Evolutionary conservation across 2,113 vertebrate species (phyloP).

Genomic region (Odontophorus gujanensis): DNA sequence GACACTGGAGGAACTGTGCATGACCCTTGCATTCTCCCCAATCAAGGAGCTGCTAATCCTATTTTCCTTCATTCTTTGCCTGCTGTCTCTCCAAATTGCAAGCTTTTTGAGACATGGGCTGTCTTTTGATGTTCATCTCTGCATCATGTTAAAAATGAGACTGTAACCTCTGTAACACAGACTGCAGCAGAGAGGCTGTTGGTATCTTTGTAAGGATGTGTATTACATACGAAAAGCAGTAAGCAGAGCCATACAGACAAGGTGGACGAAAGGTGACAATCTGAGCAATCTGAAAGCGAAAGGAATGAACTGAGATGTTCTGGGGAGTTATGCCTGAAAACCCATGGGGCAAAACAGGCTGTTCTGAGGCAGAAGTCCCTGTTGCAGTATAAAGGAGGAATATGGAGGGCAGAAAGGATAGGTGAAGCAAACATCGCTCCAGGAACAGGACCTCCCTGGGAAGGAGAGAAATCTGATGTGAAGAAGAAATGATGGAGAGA

Average conservation of each 20-base stretch:
- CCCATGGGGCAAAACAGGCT: not conserved
- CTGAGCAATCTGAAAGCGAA: not conserved
- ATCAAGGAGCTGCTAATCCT: not conserved
- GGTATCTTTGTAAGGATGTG: not conserved
- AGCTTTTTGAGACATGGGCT: not conserved
- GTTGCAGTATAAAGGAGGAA: not conserved
- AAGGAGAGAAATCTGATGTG: slow-evolving; percentile 1
- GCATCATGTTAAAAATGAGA: not conserved
- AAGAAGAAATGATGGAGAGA: not conserved
- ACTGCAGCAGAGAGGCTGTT: not conserved
- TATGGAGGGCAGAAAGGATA: not conserved
- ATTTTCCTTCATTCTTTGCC: not conserved
- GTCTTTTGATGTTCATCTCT: not conserved
- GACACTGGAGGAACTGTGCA: not conserved
- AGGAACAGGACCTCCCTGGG: not conserved
- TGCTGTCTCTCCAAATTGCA: not conserved
- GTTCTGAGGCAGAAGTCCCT: not conserved
- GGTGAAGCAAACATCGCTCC: not conserved
- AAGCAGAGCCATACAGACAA: not conserved
- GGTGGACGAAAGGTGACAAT: not conserved
- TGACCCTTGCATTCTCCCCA: not conserved
- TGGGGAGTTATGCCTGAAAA: not conserved
- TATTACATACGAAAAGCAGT: not conserved
- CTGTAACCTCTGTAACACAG: not conserved
- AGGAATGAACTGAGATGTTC: not conserved